Evolutionary conservation across 2,888 invertebrate genomes (phyloP).

Genomic region (Drosophila monieri): DNA sequence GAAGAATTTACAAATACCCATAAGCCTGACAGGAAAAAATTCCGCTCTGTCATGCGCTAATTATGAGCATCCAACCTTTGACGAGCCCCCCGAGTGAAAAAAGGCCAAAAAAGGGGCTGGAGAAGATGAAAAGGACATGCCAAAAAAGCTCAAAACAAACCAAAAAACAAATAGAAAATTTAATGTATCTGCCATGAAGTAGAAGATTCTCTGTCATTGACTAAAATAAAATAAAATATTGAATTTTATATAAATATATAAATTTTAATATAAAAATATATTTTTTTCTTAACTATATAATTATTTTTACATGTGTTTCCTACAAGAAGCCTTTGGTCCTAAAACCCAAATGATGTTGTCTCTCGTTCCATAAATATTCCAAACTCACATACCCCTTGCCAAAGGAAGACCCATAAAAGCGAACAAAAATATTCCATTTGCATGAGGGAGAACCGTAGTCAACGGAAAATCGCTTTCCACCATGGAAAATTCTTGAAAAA

Average conservation of each 20-base stretch:
- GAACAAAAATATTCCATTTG: constrained; percentile 43
- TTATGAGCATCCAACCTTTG: constrained; percentile 38
- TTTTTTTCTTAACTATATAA: not conserved
- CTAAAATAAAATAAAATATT: not conserved
- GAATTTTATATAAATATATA: not conserved
- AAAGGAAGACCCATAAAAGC: constrained; percentile 26
- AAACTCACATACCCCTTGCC: constrained; percentile 9
- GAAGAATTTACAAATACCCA: constrained; percentile 33
- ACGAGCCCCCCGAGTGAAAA: constrained; percentile 30
- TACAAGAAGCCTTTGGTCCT: not conserved
- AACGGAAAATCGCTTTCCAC: constrained; percentile 26
- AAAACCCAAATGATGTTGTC: not conserved
- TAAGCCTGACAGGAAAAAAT: constrained; percentile 26
- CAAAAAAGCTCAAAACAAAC: not conserved
- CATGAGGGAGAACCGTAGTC: constrained; percentile 15
- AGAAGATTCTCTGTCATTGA: not conserved
- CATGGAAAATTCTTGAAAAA: constrained; percentile 11
- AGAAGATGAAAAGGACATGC: constrained; percentile 7
- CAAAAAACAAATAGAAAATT: not conserved
- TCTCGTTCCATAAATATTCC: not conserved
- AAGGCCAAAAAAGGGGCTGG: constrained; percentile 1
- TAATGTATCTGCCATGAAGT: not conserved
- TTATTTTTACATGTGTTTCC: not conserved
- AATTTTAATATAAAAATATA: too few species aligned
- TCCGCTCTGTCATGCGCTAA: constrained; percentile 42